phyloP scores from a whole-genome alignment of 1,140 invertebrate species.

The Hyles vespertilio region DNA sequence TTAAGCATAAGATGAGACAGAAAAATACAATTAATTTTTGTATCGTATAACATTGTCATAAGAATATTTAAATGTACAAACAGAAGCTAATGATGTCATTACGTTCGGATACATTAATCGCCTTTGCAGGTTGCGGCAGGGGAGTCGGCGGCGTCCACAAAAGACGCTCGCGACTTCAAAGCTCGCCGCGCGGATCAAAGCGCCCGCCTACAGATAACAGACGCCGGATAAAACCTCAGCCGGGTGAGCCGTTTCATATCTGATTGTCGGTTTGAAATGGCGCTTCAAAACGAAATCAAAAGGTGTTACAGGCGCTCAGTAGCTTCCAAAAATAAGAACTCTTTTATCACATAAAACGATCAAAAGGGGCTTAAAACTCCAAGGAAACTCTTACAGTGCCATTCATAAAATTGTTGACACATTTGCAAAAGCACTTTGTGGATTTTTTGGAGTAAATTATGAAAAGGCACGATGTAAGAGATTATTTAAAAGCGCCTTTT shows the following conservation, averaged over 20 bases:
- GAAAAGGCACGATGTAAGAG: too few relatives aligned
- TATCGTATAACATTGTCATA: too few relatives aligned
- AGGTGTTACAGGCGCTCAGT: slow-evolving; percentile 34
- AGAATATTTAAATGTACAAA: background rate
- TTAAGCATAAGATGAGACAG: too few relatives aligned
- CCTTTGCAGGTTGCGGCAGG: slow-evolving; percentile 40
- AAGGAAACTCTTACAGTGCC: background rate
- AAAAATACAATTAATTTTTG: too few relatives aligned
- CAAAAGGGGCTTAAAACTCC: slow-evolving; percentile 10
- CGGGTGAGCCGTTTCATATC: slow-evolving; percentile 48
- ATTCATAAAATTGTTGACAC: too few relatives aligned
- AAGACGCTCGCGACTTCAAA: slow-evolving; percentile 45
- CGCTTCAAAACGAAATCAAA: slow-evolving; percentile 29
- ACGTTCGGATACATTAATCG: slow-evolving; percentile 39
- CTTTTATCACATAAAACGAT: slow-evolving; percentile 19
- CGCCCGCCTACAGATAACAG: slow-evolving; percentile 37
- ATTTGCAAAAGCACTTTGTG: too few relatives aligned
- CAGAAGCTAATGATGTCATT: slow-evolving; percentile 31
- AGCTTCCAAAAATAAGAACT: slow-evolving; percentile 20
- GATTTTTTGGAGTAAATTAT: too few relatives aligned
- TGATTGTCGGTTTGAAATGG: slow-evolving; percentile 57
- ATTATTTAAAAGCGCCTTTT: too few relatives aligned
- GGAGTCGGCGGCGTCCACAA: slow-evolving; percentile 23
- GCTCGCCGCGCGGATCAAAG: slow-evolving; percentile 46
- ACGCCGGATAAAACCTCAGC: slow-evolving; percentile 41